These are phyloP conservation scores for Campoletis sonorensis DNA, from an alignment of 1,140 invertebrate genomes.

Conservation along the genomic window DNA sequence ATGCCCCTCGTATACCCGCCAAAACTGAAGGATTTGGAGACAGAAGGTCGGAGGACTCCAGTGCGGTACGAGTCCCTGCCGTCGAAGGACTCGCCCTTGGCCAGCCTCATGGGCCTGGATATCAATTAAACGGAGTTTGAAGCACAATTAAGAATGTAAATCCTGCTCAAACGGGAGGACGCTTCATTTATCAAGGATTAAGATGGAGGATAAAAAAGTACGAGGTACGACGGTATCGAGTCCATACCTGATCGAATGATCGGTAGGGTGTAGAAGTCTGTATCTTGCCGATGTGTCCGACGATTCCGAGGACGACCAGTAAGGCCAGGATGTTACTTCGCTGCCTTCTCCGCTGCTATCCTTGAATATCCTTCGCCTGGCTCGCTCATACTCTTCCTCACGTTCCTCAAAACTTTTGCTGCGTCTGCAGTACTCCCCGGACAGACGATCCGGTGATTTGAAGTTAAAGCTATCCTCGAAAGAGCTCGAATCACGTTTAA, in stretches of 20 bases:
- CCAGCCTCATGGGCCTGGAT: constrained; percentile 71
- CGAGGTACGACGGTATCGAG: neutral
- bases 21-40: constrained; percentile 91
- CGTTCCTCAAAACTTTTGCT: constrained; percentile 94
- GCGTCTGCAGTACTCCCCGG: constrained; percentile 81
- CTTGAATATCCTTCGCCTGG: constrained; percentile 89
- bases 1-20: constrained; percentile 84
- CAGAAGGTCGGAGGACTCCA: constrained; percentile 78
- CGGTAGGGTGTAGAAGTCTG: constrained; percentile 69
- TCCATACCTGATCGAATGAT: constrained; percentile 66
- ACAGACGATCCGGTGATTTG: constrained; percentile 80
- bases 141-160: constrained; percentile 16
- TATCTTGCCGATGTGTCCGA: constrained; percentile 70
- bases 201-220: neutral
- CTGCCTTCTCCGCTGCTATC: constrained; percentile 69
- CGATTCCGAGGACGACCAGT: constrained; percentile 77
- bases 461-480: constrained; percentile 83
- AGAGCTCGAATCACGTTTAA: constrained; percentile 89
- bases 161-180: neutral
- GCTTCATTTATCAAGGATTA: neutral
- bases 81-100: constrained; percentile 79
- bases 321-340: constrained; percentile 71
- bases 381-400: constrained; percentile 91
- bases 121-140: constrained; percentile 28
- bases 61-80: constrained; percentile 75